A percentile compares a stretch with the other conserved stretches of the same genome.
phyloP scores from a whole-genome alignment of 2,113 vertebrate genomes.

The Plectropomus leopardus region DNA sequence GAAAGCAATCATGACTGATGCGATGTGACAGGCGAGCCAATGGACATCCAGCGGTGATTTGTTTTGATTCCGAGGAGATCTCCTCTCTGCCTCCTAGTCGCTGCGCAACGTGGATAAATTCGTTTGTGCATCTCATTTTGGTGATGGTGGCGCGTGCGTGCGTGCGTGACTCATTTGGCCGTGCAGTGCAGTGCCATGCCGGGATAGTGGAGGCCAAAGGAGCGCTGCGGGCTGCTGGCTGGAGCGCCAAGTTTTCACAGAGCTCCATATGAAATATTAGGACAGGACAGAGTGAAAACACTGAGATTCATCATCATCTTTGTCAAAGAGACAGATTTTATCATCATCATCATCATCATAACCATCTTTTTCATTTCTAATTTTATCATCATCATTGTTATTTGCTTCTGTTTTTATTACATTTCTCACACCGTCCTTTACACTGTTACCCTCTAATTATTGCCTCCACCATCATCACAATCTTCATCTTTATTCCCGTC shows the following conservation, averaged over 20 bases:
- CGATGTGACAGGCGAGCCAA: constrained; percentile 41
- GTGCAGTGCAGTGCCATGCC: background rate
- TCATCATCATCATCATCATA: background rate
- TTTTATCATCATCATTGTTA: background rate
- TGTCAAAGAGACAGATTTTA: background rate
- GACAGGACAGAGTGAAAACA: background rate
- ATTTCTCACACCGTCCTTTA: too few species aligned
- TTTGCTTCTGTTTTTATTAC: background rate
- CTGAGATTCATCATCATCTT: background rate
- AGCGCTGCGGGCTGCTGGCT: constrained; percentile 17
- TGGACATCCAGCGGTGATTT: constrained; percentile 23
- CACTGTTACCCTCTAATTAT: background rate
- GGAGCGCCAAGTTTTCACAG: constrained; percentile 1
- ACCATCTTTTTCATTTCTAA: background rate
- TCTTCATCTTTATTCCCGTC: background rate
- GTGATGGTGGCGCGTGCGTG: background rate
- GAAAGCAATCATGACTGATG: constrained; percentile 45
- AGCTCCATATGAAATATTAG: background rate
- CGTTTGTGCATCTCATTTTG: constrained; percentile 35
- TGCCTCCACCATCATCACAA: too few species aligned
- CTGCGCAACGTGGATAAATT: constrained; percentile 13
- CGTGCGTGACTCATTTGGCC: constrained; percentile 47
- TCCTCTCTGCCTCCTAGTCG: background rate
- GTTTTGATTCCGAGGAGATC: constrained; percentile 28
- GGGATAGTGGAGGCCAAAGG: constrained; percentile 14